Base-by-base conservation (phyloP, 2,113 vertebrate genomes). In the Hippocampus barbouri region DNA sequence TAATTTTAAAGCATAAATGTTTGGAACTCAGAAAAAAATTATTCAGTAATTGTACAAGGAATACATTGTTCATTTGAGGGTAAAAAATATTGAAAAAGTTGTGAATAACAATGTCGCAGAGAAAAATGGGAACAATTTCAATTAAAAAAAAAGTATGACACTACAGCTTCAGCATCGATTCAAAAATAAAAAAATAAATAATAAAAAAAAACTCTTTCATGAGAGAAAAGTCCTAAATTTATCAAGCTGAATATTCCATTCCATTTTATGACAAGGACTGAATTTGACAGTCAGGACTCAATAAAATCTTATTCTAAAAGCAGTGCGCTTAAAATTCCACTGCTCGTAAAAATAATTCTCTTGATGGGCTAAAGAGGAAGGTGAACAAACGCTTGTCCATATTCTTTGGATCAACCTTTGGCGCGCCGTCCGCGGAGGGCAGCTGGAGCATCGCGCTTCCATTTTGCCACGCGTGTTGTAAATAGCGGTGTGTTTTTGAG, bases 401-500 rank as follows among this genome's bases (percentile, higher is more conserved):
- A 30, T 12, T 18, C 16, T 51, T 51, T 18, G 27, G 8, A 6
- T 34, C 1, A 34, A 61, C 5, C 59, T 34, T 34, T 34, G 6
- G 27, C 15, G 2, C 15, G 15, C 8, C 14, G 7, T 61, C 30
- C 27, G 14, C 20, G 6, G 56, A 27, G 56, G 23, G 23, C 56
- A 59, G 59, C 59, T 61, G 59, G 5, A 16, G 59, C 27, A 18
- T 59, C 12, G 10, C 27, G 59, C 59, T 61, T 61, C 14, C 59
- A 23, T 41, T 66, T 66, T 43, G 4, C 43, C 12, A 49, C 43
- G 49, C 12, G 16, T 66, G 65, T 66, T 27, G 10, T 9, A 18
- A 56, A 47, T 72, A 18, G 25, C 59, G 27, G 7, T 23, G 72
- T 76, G 86, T 87, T 78, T 74, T 81, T 87, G 80, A 83, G 79